These are phyloP conservation scores for Thalassoma bifasciatum DNA, from an alignment of 2,113 vertebrate genomes.

Conservation along the genomic window DNA sequence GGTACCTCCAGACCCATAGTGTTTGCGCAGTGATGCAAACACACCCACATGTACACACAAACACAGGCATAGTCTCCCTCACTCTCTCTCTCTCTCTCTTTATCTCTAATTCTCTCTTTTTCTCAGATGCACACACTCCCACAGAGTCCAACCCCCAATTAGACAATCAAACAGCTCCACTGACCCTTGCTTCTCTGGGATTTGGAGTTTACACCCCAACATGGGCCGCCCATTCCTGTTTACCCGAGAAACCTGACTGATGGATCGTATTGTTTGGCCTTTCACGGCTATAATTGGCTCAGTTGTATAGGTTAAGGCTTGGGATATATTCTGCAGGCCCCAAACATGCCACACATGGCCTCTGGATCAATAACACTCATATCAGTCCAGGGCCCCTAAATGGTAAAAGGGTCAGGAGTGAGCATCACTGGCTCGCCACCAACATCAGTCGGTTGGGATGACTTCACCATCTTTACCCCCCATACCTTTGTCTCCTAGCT, in stretches of 20 bases:
- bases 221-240: constrained; percentile 76
- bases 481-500: constrained; percentile 32
- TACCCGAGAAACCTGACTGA: constrained; percentile 81
- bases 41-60: constrained; percentile 28
- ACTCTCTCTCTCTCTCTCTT: constrained; percentile 40
- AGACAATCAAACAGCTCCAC: constrained; percentile 81
- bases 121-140: constrained; percentile 50
- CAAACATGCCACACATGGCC: constrained; percentile 84
- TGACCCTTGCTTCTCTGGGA: constrained; percentile 82
- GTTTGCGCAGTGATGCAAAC: constrained; percentile 63
- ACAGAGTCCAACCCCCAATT: constrained; percentile 70
- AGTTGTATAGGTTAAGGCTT: constrained; percentile 85
- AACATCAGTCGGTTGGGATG: constrained; percentile 61
- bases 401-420: constrained; percentile 82
- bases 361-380: constrained; percentile 83
- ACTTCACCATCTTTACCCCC: constrained; percentile 57
- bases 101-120: constrained; percentile 51
- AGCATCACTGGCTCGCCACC: constrained; percentile 69
- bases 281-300: constrained; percentile 82
- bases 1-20: constrained; percentile 52
- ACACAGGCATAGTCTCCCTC: constrained; percentile 37
- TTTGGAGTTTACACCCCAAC: constrained; percentile 79
- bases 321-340: constrained; percentile 86
- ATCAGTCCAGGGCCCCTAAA: constrained; percentile 82
- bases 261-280: constrained; percentile 87